Base-by-base conservation (phyloP, 2,888 invertebrate genomes). In the Coelinius sp. region DNA sequence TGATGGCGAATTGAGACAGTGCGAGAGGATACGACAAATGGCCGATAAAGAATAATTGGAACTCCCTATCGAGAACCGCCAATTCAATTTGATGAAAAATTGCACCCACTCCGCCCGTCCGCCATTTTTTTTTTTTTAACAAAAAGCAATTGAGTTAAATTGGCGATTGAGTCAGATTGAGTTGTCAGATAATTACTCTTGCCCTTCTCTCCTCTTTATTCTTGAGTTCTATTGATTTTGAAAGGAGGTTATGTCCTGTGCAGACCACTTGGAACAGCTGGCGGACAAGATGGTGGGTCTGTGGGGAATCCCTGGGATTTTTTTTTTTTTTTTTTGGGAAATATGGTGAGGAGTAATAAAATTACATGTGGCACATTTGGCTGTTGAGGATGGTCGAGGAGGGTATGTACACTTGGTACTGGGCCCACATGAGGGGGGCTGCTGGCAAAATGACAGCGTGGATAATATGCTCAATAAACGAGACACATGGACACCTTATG, bases 1-100 rank as follows among this genome's bases (percentile, higher is more conserved):
- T 80, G 76, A 75, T 77, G 74, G 79, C 76, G 78, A 79, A 83
- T 83, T 78, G 79, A 82, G 81, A 81, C 77, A 69, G 74, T 35
- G 31, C 35, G 17, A 27, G 25, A 31, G 56, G 1, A 3, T 31
- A 56, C 31, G 56, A 56, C 27, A 31, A 31, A 56, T 27, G 8
- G 27, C 12, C 35, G 59, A 59, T 59, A 59, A 59, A 35, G 46
- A 59, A 59, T 59, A 59, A 31, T 35, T 59, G 27, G 10, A 35
- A 10, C 35, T 56, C 56, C 2, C 31, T n/a, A n/a, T n/a, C 59
- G 35, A 31, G 17, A 59, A 4, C 27, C 53, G n/a, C n/a, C 53
- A 53, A 53, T 53, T 53, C 27, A 53, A 53, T 53, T 53, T 31
- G 27, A 27, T 31, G 27, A 56, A 27, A 27, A 56, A 56, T 27